Evolutionary conservation across 2,113 vertebrate genomes (phyloP).

Genomic region (Ursus arctos): DNA sequence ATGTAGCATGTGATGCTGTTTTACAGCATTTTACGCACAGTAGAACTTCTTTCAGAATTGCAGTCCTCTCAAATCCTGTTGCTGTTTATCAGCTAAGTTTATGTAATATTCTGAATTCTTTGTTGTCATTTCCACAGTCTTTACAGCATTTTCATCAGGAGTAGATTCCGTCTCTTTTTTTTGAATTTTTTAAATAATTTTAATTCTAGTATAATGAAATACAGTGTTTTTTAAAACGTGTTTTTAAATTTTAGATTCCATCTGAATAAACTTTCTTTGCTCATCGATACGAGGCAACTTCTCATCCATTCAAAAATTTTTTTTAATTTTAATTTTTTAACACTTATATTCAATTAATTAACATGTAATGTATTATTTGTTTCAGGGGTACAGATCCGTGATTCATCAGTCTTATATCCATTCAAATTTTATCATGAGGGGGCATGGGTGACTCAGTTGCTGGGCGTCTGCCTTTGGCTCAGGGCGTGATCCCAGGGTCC

Average conservation of each 20-base stretch:
- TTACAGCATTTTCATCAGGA: background rate
- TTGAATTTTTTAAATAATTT: background rate
- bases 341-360: no score
- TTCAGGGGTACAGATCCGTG: no score
- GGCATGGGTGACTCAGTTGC: no score
- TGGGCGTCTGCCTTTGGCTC: no score
- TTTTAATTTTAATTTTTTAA: no score
- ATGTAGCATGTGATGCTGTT: background rate
- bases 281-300: background rate
- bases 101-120: background rate
- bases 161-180: background rate
- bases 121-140: background rate
- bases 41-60: background rate
- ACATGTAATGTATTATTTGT: no score
- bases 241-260: background rate
- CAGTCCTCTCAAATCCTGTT: background rate
- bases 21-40: background rate
- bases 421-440: background rate
- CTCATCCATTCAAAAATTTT: background rate
- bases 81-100: background rate
- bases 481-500: no score
- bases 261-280: background rate
- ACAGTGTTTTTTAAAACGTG: background rate
- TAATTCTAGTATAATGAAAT: background rate
- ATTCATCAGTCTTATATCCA: no score